Evolutionary conservation across 2,888 invertebrate species (phyloP).

Genomic region (Calameuta pallipes): DNA sequence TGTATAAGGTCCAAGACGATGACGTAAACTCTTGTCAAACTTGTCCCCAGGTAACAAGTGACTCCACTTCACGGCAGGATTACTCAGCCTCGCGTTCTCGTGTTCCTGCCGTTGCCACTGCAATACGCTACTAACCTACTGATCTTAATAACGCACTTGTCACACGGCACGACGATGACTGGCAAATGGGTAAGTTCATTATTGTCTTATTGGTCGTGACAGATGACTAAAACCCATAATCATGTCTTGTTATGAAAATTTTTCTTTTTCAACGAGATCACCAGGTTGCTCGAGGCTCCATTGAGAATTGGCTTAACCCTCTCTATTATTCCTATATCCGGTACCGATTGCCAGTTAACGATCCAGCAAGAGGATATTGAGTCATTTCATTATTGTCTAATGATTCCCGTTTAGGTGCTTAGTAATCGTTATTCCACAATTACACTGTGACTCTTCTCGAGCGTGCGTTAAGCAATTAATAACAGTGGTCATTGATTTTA

Average conservation of each 20-base stretch:
- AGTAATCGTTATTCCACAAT: background rate
- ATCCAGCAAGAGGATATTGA: background rate
- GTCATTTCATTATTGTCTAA: background rate
- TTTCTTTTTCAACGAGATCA: background rate
- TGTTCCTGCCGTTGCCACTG: background rate
- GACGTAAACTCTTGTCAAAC: background rate
- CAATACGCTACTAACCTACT: background rate
- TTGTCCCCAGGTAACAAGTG: background rate
- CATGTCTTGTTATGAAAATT: background rate
- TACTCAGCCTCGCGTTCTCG: background rate
- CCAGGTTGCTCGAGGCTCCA: background rate
- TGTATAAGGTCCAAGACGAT: background rate
- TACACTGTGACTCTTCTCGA: background rate
- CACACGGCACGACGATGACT: conserved; percentile 3
- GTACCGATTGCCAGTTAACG: too few relatives aligned
- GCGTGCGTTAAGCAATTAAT: background rate
- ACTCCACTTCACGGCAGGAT: background rate
- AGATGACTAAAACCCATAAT: background rate
- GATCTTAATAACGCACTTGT: conserved; percentile 8
- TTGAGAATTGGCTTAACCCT: background rate
- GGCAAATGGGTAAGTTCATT: background rate
- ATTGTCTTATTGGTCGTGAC: background rate
- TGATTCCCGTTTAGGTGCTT: background rate
- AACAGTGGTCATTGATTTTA: background rate
- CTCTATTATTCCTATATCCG: background rate